Conservation (phyloP, 2,113 vertebrate species). For the Phrynosoma platyrhinos region DNA sequence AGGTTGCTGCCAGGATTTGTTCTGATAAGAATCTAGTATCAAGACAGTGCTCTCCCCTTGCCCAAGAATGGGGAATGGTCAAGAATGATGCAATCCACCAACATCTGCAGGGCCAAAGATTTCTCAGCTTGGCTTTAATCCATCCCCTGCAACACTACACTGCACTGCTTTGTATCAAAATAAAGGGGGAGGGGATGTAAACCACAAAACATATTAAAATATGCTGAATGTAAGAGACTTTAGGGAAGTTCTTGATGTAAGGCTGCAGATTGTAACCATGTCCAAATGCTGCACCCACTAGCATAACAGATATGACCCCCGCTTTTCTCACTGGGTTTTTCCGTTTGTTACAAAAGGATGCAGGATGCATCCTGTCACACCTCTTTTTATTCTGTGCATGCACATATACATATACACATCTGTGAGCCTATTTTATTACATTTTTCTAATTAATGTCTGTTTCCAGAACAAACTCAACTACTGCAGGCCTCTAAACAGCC, state of each 20-base stretch:
- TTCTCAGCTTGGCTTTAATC: background rate
- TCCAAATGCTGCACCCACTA: background rate
- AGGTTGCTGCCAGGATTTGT: background rate
- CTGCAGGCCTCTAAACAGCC: conserved; percentile 76
- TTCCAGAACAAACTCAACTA: conserved; percentile 79
- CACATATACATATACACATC: conserved; percentile 46
- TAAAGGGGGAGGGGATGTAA: background rate
- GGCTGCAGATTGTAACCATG: background rate
- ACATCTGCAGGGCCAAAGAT: background rate
- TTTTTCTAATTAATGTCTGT: conserved; percentile 78
- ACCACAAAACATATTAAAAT: background rate
- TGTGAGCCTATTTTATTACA: conserved; percentile 72
- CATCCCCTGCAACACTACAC: background rate
- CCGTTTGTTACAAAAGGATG: background rate
- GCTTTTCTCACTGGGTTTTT: background rate
- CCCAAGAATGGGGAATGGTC: background rate
- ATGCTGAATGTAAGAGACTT: background rate
- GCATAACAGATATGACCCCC: background rate
- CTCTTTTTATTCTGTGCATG: conserved; percentile 46
- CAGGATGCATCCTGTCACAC: background rate
- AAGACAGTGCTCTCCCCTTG: background rate
- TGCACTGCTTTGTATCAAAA: background rate
- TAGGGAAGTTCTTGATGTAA: background rate
- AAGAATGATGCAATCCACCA: background rate
- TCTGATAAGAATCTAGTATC: background rate